Evolutionary conservation across 2,888 invertebrate genomes (phyloP), one percentile per base, ranked within the genome.

Genomic region (Rhopalosiphum nymphaeae): DNA sequence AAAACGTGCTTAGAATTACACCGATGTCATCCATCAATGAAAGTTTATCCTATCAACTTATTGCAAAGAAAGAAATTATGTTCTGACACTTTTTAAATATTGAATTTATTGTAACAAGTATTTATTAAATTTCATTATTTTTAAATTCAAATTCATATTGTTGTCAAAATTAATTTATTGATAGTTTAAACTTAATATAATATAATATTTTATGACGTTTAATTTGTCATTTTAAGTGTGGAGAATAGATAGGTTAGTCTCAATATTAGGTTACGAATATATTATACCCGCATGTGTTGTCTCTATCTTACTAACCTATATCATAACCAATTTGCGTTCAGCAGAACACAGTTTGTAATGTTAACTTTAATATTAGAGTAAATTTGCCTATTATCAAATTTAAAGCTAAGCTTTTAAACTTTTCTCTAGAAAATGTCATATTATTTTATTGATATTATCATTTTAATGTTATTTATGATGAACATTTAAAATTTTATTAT

Each of bases 1-100:
- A 91, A 91, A 44, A 94, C 94, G 94, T 94, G 94, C 90, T 90
- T 94, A 86, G 91, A 94, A 94, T 94, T 86, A 87, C 53, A 91
- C 91, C 29, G 21, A 85, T 93, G 93, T 90, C 85, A 90, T 93
- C 56, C 89, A 93, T 90, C 93, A 93, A 49, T 46, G 85, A 61
- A 90, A 89, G 78, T 78, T 78, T 78, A 78, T 93, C 16, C 85
- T 85, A 56, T 13, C 36, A n/a, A 42, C n/a, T 44, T 29, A 42
- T n/a, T 26, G 49, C 44, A 46, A 56, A 9, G 42, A 89, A 89
- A 89, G 3, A 89, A 89, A 89, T 29, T 11, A 42, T 67, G 44
- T 46, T 42, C 10, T n/a, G 42, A 92, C 53, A 86, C 86, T 44
- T 44, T 26, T 11, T 0, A 25, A 92, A 29, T 29, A 88, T 78